Conservation (phyloP, 2,797 vertebrate genomes). For the Pipistrellus pygmaeus region DNA sequence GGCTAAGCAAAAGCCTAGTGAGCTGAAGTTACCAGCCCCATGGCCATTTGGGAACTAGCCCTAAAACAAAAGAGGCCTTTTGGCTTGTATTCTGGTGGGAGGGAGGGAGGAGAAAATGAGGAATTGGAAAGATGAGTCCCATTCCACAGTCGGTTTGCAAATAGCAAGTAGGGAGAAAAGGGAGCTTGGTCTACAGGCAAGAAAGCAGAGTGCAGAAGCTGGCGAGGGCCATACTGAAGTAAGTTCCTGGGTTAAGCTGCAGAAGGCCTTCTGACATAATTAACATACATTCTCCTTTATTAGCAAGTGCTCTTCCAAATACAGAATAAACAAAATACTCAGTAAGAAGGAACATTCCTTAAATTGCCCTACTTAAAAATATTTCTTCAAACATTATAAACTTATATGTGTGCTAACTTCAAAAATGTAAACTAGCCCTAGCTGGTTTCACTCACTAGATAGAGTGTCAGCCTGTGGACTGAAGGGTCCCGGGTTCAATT, state of each 20-base stretch:
- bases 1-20: neutral
- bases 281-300: neutral
- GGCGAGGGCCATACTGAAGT: neutral
- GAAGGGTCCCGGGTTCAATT: neutral
- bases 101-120: neutral
- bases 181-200: neutral
- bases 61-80: neutral
- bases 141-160: neutral
- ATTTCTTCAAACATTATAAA: slow-evolving; percentile 39
- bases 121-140: neutral
- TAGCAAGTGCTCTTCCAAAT: neutral
- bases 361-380: neutral
- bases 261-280: neutral
- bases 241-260: neutral
- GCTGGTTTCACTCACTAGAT: neutral
- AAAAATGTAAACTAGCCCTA: neutral
- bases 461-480: neutral
- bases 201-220: neutral
- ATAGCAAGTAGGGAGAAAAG: neutral
- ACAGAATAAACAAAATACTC: neutral
- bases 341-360: neutral
- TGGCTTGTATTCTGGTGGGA: neutral
- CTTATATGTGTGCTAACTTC: neutral
- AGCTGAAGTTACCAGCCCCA: neutral
- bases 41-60: neutral